Base-by-base conservation (phyloP, 2,113 vertebrate genomes). In the Bubo blakistoni region DNA sequence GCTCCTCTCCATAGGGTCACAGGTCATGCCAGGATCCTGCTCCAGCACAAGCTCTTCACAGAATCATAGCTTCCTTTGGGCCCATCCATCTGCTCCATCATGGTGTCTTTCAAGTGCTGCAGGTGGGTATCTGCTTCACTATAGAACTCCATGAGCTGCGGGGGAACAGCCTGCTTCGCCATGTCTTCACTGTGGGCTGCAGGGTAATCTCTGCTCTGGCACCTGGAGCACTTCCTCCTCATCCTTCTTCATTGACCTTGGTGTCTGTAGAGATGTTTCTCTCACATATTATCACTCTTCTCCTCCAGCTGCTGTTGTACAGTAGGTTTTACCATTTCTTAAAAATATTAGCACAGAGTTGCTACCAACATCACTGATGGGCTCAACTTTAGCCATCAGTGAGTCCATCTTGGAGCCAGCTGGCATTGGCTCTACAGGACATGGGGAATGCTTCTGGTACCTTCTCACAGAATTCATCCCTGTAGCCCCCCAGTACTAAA, bases 91-190 rank as follows among this genome's bases (percentile, higher is more conserved):
- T 70, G 17, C 25, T 51, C 34, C 2, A 3, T 17, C 1, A 1
- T 49, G 67, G 67, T 34, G 9, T 26, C 66, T 24, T 70, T 15
- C 46, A 36, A 3, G 2, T 34, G 26, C 12, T 63, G 12, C 38
- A 42, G 4, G 10, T 16, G 13, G 7, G 13, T 14, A 24, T 42
- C 6, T 69, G 14, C 8, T 36, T 10, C 32, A 49, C 25, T 5
- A 1, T 10, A 16, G 9, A 42, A 6, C 21, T 32, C 18, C 10
- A 4, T 0, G 2, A 21, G 9, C n/a, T 44, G 32, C 10, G 20
- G 16, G 7, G 9, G 3, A 8, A 40, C 7, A 34, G 10, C 6
- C 11, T 62, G 15, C n/a, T 8, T 74, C 17, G 8, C 8, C 3
- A 4, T 5, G 7, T 40, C 36, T 58, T 54, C 27, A 13, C 27